These are phyloP conservation scores for Plectropomus leopardus DNA, from an alignment of 2,113 vertebrate species.

Conservation along the genomic window DNA sequence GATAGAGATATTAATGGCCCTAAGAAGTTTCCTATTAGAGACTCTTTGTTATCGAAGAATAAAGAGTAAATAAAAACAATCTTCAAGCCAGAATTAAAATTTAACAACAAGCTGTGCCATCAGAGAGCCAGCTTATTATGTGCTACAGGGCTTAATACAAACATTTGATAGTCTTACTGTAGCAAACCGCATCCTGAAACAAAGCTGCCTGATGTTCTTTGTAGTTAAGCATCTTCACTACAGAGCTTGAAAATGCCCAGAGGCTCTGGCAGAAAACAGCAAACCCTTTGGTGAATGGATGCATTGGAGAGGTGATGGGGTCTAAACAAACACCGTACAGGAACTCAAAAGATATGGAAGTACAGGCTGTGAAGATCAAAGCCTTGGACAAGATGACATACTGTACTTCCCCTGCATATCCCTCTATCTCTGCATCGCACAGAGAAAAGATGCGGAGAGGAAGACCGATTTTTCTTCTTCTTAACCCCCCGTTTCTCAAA, in stretches of 20 bases:
- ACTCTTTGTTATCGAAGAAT: slow-evolving; percentile 63
- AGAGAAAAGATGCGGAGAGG: slow-evolving; percentile 56
- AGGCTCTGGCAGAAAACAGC: slow-evolving; percentile 69
- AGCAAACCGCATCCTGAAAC: slow-evolving; percentile 69
- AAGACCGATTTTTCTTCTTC: slow-evolving; percentile 21
- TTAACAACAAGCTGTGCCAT: slow-evolving; percentile 58
- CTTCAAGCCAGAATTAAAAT: slow-evolving; percentile 67
- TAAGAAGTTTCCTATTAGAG: slow-evolving; percentile 47
- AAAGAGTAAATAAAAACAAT: slow-evolving; percentile 67
- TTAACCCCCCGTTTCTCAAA: slow-evolving; percentile 58
- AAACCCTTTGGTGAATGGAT: slow-evolving; percentile 72
- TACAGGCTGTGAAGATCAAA: slow-evolving; percentile 76
- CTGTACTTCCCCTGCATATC: slow-evolving; percentile 66
- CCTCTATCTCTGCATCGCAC: slow-evolving; percentile 68
- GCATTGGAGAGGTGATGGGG: slow-evolving; percentile 74
- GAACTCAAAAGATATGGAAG: slow-evolving; percentile 74
- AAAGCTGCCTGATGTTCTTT: slow-evolving; percentile 77
- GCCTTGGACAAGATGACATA: slow-evolving; percentile 78
- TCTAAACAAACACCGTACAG: slow-evolving; percentile 67
- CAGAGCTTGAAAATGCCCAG: slow-evolving; percentile 66
- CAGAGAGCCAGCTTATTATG: slow-evolving; percentile 60
- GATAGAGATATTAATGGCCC: slow-evolving; percentile 35
- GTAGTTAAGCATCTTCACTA: slow-evolving; percentile 73
- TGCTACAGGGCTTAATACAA: slow-evolving; percentile 71
- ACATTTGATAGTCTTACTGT: slow-evolving; percentile 71